A percentile compares a stretch with the other conserved stretches of the same genome.
Conservation (phyloP, 2,797 vertebrate species). For the Synanceia verrucosa region DNA sequence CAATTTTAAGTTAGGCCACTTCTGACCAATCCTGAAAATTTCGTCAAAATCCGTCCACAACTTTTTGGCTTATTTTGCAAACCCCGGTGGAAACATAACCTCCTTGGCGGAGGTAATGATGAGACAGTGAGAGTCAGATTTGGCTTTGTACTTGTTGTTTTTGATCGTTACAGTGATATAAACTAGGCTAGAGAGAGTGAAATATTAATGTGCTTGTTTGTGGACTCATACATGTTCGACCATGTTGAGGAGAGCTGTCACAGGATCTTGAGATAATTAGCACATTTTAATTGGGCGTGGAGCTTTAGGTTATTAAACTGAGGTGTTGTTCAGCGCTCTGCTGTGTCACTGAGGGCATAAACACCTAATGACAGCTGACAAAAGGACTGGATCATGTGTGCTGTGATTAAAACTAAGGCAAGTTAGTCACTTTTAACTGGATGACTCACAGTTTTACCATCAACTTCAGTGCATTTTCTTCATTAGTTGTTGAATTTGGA, state of each 20-base stretch:
- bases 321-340: slow-evolving; percentile 30
- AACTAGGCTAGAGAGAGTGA: slow-evolving; percentile 24
- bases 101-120: no score
- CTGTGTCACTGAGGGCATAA: slow-evolving; percentile 48
- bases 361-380: slow-evolving; percentile 50
- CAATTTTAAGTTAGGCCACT: no score
- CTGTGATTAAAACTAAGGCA: slow-evolving; percentile 5
- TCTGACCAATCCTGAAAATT: no score
- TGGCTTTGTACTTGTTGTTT: slow-evolving; percentile 26
- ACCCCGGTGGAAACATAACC: no score
- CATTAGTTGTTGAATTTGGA: no score
- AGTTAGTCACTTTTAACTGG: background rate
- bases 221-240: slow-evolving; percentile 46
- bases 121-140: background rate
- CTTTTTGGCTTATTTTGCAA: no score
- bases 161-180: background rate
- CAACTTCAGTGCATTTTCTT: no score
- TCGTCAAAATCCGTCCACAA: no score
- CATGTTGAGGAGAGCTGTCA: slow-evolving; percentile 50
- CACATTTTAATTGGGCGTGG: slow-evolving; percentile 68
- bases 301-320: slow-evolving; percentile 52
- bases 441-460: background rate
- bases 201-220: slow-evolving; percentile 54
- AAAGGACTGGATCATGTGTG: slow-evolving; percentile 25
- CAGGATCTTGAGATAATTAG: slow-evolving; percentile 69